Evolutionary conservation across 1,140 invertebrate species (phyloP).

Genomic region (Bilobella aurantiaca): DNA sequence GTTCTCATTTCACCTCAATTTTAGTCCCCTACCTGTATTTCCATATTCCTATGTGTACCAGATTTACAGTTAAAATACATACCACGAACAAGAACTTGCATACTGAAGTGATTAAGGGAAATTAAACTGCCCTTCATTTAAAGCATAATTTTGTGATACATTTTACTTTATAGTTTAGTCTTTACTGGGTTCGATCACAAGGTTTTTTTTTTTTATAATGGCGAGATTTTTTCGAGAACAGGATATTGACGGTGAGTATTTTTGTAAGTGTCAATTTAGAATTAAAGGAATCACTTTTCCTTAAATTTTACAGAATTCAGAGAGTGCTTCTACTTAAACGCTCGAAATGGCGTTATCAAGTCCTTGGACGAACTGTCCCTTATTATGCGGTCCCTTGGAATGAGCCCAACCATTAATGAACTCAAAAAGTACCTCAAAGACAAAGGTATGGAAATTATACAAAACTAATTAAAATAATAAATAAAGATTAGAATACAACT

Average conservation of each 20-base stretch:
- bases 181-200: too few species aligned
- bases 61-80: too few species aligned
- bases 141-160: not conserved
- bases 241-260: conserved; percentile 44
- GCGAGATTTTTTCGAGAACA: conserved; percentile 44
- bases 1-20: too few species aligned
- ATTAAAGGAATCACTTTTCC: conserved; percentile 13
- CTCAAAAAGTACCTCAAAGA: conserved; percentile 72
- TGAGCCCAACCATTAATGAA: conserved; percentile 85
- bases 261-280: conserved; percentile 6
- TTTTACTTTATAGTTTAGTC: not conserved
- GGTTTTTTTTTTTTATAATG: conserved; percentile 33
- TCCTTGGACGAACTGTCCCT: conserved; percentile 80
- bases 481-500: too few species aligned
- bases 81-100: too few species aligned
- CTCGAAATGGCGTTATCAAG: conserved; percentile 70
- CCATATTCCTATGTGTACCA: too few species aligned
- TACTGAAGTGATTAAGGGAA: too few species aligned
- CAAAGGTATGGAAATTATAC: too few species aligned
- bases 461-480: too few species aligned
- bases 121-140: not conserved
- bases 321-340: conserved; percentile 89
- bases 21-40: too few species aligned
- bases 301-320: conserved; percentile 65
- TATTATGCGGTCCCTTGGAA: conserved; percentile 84